A percentile compares a stretch with the other conserved stretches of the same genome.
Evolutionary conservation across 2,113 vertebrate genomes (phyloP).

Genomic region (Gymnogyps californianus): DNA sequence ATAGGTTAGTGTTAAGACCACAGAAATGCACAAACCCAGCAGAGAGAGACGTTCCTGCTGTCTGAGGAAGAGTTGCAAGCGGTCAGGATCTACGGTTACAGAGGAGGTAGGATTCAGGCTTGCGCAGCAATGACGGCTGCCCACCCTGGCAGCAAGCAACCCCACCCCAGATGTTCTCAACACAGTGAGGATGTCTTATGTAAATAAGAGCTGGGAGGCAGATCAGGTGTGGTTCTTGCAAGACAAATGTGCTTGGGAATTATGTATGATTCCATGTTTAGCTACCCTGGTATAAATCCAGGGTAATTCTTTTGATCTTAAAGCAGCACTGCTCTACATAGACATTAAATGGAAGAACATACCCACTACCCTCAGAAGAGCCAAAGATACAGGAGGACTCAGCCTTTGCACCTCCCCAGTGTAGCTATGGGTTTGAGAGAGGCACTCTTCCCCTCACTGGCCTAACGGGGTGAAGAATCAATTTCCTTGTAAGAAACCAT

Average conservation of each 20-base stretch:
- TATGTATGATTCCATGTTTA: slow-evolving; percentile 53
- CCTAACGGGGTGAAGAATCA: background rate
- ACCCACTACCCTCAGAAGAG: background rate
- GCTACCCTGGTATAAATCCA: slow-evolving; percentile 43
- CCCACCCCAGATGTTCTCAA: slow-evolving; percentile 52
- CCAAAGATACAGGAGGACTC: background rate
- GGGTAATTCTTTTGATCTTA: slow-evolving; percentile 43
- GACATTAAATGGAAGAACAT: background rate
- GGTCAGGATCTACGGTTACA: background rate
- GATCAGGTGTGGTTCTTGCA: slow-evolving; percentile 56
- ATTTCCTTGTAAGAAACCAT: background rate
- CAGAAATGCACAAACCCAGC: background rate
- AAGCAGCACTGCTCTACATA: slow-evolving; percentile 6
- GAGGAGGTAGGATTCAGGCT: background rate
- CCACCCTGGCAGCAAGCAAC: slow-evolving; percentile 15
- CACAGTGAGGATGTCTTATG: background rate
- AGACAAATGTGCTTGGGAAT: slow-evolving; percentile 61
- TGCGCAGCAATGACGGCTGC: background rate
- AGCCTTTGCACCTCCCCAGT: background rate
- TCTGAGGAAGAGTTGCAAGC: background rate
- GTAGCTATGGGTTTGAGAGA: background rate
- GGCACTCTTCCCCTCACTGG: background rate
- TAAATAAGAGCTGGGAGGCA: slow-evolving; percentile 54
- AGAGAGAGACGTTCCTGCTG: background rate
- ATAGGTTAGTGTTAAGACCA: background rate